phyloP scores from a whole-genome alignment of 1,140 invertebrate genomes.

The Lysiphlebus fabarum region DNA sequence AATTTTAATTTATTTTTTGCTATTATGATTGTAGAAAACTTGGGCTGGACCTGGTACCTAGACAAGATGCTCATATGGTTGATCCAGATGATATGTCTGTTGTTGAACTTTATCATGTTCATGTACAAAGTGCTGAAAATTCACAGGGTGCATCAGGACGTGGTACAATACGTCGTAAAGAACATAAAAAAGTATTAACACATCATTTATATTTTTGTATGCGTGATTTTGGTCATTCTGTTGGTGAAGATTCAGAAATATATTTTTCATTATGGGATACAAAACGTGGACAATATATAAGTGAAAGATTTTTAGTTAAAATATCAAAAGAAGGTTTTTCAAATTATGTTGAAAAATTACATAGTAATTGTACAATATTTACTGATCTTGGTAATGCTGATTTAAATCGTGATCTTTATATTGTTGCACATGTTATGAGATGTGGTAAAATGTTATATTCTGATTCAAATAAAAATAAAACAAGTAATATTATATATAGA shows the following conservation, averaged over 20 bases:
- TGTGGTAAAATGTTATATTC: constrained; percentile 84
- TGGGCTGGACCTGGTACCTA: constrained; percentile 85
- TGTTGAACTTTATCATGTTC: constrained; percentile 85
- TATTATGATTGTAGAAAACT: constrained; percentile 72
- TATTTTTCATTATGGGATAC: constrained; percentile 85
- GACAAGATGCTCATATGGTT: constrained; percentile 81
- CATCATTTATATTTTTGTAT: constrained; percentile 86
- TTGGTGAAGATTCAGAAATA: constrained; percentile 85
- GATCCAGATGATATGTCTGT: constrained; percentile 84
- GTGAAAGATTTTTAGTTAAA: constrained; percentile 82
- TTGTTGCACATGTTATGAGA: constrained; percentile 84
- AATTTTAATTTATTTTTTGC: not conserved
- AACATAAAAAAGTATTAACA: constrained; percentile 66
- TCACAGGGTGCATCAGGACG: constrained; percentile 73
- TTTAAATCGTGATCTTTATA: constrained; percentile 75
- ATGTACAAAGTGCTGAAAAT: constrained; percentile 77
- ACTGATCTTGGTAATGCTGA: constrained; percentile 81
- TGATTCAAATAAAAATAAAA: constrained; percentile 70
- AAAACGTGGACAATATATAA: constrained; percentile 67
- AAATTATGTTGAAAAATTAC: constrained; percentile 82
- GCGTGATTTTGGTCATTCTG: constrained; percentile 80
- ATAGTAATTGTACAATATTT: constrained; percentile 86
- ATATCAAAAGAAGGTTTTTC: constrained; percentile 87
- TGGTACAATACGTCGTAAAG: constrained; percentile 68
- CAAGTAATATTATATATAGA: constrained; percentile 61